Evolutionary conservation across 1,140 invertebrate genomes (phyloP), one percentile per base, ranked within the genome.

Genomic region (Bombus confusus): DNA sequence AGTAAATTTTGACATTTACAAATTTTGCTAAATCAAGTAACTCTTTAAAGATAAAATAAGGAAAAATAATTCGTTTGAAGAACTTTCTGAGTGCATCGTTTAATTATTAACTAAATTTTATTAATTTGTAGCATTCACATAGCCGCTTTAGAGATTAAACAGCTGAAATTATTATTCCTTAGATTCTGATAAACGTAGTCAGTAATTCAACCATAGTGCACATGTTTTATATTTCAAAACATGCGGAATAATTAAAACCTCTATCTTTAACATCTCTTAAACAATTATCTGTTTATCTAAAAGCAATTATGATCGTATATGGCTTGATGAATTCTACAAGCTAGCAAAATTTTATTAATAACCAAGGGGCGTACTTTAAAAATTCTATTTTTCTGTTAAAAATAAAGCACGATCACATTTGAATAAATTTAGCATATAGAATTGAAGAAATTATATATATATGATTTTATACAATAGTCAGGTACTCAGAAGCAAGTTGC

Each of bases 401-500:
- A 47, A 62, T 62, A n/a, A 62, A 83, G 1, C 13, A 31, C 15
- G 28, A 43, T 59, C 57, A 80, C 28, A 28, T n/a, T 80, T 31
- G 22, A 59, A 22, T 79, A 59, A 68, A 37, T 31, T 25, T 28
- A 77, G 22, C 47, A 22, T 52, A 22, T 22, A 8, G 47, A 52
- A 52, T 8, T 22, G 47, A 34, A 68, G 3, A 83, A 41, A 41
- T 28, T 18, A 71, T 37, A 66, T 25, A 59, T 37, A 31, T 59
- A 71, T 25, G 15, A 43, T 72, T 85, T 92, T 94, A 95, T 80
- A 93, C 92, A 89, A 95, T 94, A 85, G 94, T 95, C 86, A 96
- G 91, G 90, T 95, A 96, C 86, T 96, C 95, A 47, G 94, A 94
- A 39, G 93, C 91, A 31, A 95, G 85, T 72, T 95, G 93, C 78